Base-by-base conservation (phyloP, 2,113 vertebrate genomes). In the Macroglossus sobrinus region DNA sequence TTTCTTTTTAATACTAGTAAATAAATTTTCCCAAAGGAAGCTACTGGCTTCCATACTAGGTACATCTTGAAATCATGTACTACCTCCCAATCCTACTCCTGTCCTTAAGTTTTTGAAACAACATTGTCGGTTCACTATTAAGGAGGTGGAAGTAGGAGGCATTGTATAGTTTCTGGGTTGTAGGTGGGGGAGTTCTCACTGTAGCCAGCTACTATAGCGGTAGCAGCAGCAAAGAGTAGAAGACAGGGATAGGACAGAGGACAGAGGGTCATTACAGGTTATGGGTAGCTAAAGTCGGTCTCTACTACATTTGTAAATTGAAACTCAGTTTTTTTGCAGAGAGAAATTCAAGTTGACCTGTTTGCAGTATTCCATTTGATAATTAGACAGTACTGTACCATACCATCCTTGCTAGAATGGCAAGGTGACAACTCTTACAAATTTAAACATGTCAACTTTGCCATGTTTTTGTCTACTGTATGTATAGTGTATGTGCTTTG, bases 311-410 rank as follows among this genome's bases (percentile, higher is more conserved):
- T 30, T 78, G 12, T 84, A 86, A 84, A 30, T 87, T 87, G 35
- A 92, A 89, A 95, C 9, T 35, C 47, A 78, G 0, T 18, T 59
- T 69, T 95, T 84, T 97, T 93, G 3, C 82, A 57, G 79, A 88
- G 71, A 75, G 61, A 71, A 86, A 89, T 85, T 95, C 21, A 94
- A 18, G 16, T 64, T 4, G 0, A 61, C 35, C 1, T 86, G 28
- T 90, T 89, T 61, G 24, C 38, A 38, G 16, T 76, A 80, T 93
- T 94, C 94, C 18, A 57, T 89, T 94, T 98, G 64, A 28, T 61
- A n/a, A 66, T 91, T 95, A 93, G 38, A 33, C 69, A 57, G 59
- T 61, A 14, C 15, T 11, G n/a, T 63, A 66, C 55, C 45, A 40
- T 72, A 63, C 13, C 7, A 30, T 72, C 72, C 93, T 82, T 94